Evolutionary conservation across 2,113 vertebrate species (phyloP), one percentile per base, ranked within the genome.

Genomic region (Burhinus bistriatus): DNA sequence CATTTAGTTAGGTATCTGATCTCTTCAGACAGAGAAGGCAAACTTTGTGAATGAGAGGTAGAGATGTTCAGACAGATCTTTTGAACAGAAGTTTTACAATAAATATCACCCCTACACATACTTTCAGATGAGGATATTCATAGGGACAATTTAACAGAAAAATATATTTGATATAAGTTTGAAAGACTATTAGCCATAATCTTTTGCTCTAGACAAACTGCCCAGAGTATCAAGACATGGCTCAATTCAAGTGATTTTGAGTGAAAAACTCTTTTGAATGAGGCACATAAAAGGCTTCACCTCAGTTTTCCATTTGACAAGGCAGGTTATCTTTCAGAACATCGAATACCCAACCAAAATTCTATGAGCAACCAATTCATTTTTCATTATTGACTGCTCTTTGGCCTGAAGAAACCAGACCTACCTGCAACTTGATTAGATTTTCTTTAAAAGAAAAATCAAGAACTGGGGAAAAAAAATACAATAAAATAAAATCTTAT

Each of bases 251-350:
- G 57, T 68, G 23, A 76, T 91, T 91, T 42, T 76, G 77, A 94
- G 57, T 85, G 66, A 72, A 82, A 65, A 25, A 19, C 26, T 61
- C 36, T 32, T 79, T 51, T 70, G n/a, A 73, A 89, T 66, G 26
- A 76, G 20, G 22, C 72, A 89, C 9, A 69, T 65, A 65, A 58
- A 61, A 87, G 57, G 16, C 18, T 81, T 54, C 68, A 87, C 68
- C 77, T 89, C 84, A 95, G 80, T 91, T 95, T 93, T 83, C 76
- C 47, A 49, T 93, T 83, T 80, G 77, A 87, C 52, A 80, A 87
- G 17, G 55, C 71, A 88, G 42, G 58, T 77, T 87, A 61, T 79
- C 87, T 83, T 76, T 93, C 81, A 95, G 42, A 70, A 38, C 54
- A 83, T 77, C 70, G 73, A 87, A 87, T 45, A 89, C 36, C 30